A percentile compares a stretch with the other conserved stretches of the same genome.
Conservation (phyloP, 2,797 vertebrate genomes). For the Muraenolepis orangiensis region DNA sequence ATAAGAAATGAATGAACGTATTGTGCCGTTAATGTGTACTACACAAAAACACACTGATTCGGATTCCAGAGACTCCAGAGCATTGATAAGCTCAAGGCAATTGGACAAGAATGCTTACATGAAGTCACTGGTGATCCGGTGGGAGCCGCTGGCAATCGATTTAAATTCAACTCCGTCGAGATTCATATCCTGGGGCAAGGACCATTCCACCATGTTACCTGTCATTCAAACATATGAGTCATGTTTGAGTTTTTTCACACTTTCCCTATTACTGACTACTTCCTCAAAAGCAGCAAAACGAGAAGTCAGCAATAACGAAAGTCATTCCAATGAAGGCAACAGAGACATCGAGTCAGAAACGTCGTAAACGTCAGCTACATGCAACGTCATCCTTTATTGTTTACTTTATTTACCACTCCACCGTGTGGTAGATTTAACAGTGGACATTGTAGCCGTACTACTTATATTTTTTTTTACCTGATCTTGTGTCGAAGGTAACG, state of each 20-base stretch:
- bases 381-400: background rate
- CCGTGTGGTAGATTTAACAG: background rate
- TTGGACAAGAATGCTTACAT: conserved; percentile 76
- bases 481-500: conserved; percentile 93
- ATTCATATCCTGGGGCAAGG: conserved; percentile 92
- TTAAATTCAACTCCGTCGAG: conserved; percentile 98
- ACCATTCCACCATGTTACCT: conserved; percentile 99
- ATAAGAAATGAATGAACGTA: background rate
- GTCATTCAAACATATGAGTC: conserved; percentile 9
- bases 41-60: background rate
- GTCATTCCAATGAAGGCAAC: background rate
- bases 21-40: background rate
- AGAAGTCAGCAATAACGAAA: background rate
- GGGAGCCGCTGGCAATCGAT: conserved; percentile 98
- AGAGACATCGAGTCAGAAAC: too few relatives aligned
- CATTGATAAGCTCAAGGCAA: background rate
- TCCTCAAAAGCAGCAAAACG: background rate
- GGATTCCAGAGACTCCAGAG: background rate
- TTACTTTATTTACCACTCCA: background rate
- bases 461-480: conserved; percentile 85
- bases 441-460: background rate
- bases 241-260: background rate
- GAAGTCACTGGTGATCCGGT: conserved; percentile 94
- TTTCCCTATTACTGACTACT: background rate
- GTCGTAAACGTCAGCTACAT: background rate